Conservation (phyloP, 2,888 invertebrate genomes). For the Heliconius aoede region DNA sequence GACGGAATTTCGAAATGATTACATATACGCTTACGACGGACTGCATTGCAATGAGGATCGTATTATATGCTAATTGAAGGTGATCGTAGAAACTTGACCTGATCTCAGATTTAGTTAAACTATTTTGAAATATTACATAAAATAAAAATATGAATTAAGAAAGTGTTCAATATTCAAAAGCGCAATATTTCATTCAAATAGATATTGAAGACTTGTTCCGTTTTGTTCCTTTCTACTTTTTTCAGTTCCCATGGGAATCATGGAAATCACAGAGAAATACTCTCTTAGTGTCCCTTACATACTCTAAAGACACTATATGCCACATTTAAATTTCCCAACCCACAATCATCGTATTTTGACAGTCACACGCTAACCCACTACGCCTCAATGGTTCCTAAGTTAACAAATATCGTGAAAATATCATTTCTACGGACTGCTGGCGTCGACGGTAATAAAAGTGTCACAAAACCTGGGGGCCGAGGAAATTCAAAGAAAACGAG, state of each 20-base stretch:
- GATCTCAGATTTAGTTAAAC: background rate
- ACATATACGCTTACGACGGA: background rate
- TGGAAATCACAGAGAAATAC: too few relatives aligned
- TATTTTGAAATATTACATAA: background rate
- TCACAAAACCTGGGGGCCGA: constrained; percentile 4
- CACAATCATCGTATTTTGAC: background rate
- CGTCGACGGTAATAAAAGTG: constrained; percentile 24
- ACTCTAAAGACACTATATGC: too few relatives aligned
- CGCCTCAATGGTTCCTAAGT: background rate
- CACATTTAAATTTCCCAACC: too few relatives aligned
- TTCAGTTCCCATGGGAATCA: too few relatives aligned
- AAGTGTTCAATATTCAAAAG: background rate
- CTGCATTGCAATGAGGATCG: constrained; percentile 3
- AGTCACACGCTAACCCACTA: too few relatives aligned
- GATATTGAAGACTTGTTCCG: too few relatives aligned
- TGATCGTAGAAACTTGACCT: background rate
- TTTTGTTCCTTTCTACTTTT: too few relatives aligned
- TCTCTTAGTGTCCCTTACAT: too few relatives aligned
- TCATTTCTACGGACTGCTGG: background rate
- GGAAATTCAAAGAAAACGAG: constrained; percentile 23
- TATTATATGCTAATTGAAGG: constrained; percentile 1
- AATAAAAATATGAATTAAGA: background rate
- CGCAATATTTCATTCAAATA: background rate
- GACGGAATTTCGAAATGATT: background rate
- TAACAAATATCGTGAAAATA: constrained; percentile 1